Percentiles rank a stretch among this genome's conserved stretches.
phyloP scores from a whole-genome alignment of 2,797 vertebrate species.

The Urophycis tenuis region DNA sequence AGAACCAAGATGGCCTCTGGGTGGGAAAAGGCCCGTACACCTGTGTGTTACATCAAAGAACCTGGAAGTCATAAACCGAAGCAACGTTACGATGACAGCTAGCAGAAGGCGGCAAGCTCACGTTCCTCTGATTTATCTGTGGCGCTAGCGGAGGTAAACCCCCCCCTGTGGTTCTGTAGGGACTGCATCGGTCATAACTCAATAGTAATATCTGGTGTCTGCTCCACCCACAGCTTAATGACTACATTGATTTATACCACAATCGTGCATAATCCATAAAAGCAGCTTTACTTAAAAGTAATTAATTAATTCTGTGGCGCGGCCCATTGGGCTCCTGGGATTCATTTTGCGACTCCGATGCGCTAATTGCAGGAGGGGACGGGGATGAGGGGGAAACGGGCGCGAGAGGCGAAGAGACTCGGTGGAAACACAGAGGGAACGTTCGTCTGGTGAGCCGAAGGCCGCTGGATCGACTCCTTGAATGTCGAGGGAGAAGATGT shows the following conservation, averaged over 20 bases:
- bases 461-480: neutral
- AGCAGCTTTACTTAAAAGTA: slow-evolving; percentile 36
- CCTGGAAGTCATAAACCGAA: slow-evolving; percentile 48
- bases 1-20: too few relatives aligned
- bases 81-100: slow-evolving; percentile 45
- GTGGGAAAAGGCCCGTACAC: slow-evolving; percentile 18
- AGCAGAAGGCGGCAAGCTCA: slow-evolving; percentile 13
- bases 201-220: slow-evolving; percentile 24
- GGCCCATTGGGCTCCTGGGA: slow-evolving; percentile 26
- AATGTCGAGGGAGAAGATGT: neutral
- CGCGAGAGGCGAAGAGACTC: neutral
- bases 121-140: slow-evolving; percentile 54
- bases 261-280: slow-evolving; percentile 37
- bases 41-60: slow-evolving; percentile 47
- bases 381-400: neutral
- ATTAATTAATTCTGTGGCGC: slow-evolving; percentile 42
- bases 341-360: neutral
- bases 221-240: slow-evolving; percentile 38
- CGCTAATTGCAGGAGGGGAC: neutral
- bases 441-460: neutral
- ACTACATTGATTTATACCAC: slow-evolving; percentile 38
- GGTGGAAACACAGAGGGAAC: neutral
- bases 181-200: slow-evolving; percentile 53
- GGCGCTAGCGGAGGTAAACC: slow-evolving; percentile 29
- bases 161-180: slow-evolving; percentile 28